Percentiles rank a stretch among this genome's conserved stretches.
Conservation (phyloP, 2,888 invertebrate species). For the Coelinius sp. region DNA sequence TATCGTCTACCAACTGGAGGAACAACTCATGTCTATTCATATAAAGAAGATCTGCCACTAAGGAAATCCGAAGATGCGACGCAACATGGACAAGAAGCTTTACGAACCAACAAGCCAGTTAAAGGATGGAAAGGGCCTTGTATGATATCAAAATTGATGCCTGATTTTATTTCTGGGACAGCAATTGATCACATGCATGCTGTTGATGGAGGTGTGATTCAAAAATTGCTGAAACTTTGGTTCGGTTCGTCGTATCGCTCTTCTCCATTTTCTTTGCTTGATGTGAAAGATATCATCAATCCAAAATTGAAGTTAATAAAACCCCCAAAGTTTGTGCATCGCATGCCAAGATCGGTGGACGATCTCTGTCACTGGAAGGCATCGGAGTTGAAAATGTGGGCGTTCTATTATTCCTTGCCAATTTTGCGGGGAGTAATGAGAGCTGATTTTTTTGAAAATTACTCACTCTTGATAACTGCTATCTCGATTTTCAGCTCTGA, state of each 20-base stretch:
- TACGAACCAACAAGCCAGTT: not conserved
- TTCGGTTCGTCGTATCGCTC: constrained; percentile 28
- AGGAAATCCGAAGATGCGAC: constrained; percentile 10
- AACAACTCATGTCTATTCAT: not conserved
- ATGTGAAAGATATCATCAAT: constrained; percentile 22
- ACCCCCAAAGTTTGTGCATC: constrained; percentile 39
- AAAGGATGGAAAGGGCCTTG: constrained; percentile 41
- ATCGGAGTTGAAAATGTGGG: constrained; percentile 40
- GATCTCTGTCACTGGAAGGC: constrained; percentile 39
- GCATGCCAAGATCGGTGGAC: constrained; percentile 35
- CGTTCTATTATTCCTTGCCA: constrained; percentile 39
- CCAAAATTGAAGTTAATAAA: constrained; percentile 30
- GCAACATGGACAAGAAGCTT: not conserved
- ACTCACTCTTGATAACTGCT: no score
- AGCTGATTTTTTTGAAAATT: no score
- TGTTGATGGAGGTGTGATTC: constrained; percentile 34
- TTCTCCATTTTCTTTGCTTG: constrained; percentile 25
- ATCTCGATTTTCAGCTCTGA: no score
- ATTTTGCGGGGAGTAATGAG: constrained; percentile 32
- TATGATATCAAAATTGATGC: constrained; percentile 37
- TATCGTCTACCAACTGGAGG: not conserved
- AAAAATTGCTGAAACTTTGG: constrained; percentile 37
- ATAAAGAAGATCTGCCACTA: constrained; percentile 7
- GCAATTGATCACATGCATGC: constrained; percentile 40
- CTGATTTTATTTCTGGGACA: constrained; percentile 35